Base-by-base conservation (phyloP, 2,113 vertebrate species). In the Turdus rufiventris region DNA sequence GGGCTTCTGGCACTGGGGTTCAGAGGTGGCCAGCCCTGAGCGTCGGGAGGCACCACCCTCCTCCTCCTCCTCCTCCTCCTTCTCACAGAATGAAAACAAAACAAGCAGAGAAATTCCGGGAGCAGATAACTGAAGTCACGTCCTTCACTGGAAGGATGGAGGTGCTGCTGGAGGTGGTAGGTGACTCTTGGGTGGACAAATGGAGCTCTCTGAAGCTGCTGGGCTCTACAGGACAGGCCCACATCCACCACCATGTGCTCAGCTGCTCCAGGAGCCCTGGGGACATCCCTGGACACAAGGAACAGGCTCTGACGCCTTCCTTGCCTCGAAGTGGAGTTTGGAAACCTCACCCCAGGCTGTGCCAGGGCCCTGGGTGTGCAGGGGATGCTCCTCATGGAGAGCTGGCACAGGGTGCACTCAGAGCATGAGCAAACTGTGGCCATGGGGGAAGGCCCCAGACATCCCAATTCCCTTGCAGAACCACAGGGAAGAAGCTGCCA, bases 1-100 rank as follows among this genome's bases (percentile, higher is more conserved):
- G 65, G 84, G 92, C 95, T 98, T 96, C 88, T 97, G 96, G 89
- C 2, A 0, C 82, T 50, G 57, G 79, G 53, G 87, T 92, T 91
- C 78, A 91, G 89, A 94, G 94, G 92, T 96, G 88, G 87, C 40
- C 9, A 53, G 63, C 62, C 92, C 76, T 33, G 36, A 26, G 61
- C 0, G 0, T 74, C 21, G 31, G 60, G 54, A 89, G 72, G 66
- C 80, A 89, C 40, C 67, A 83, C 58, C 67, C 67, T 92, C 87
- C 91, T 83, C 53, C 73, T 93, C 86, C 89, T 75, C 47, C 47
- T 48, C 47, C 51, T 38, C 38, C 12, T 38, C 38, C 38, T n/a
- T n/a, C 57, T 88, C 68, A 85, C 29, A 3, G 0, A 20, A 62
- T 65, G 85, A 78, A 91, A 94, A 76, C 85, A 78, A 88, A 91